Conservation (phyloP, 1,140 invertebrate genomes). For the Melipona quadrifasciata region DNA sequence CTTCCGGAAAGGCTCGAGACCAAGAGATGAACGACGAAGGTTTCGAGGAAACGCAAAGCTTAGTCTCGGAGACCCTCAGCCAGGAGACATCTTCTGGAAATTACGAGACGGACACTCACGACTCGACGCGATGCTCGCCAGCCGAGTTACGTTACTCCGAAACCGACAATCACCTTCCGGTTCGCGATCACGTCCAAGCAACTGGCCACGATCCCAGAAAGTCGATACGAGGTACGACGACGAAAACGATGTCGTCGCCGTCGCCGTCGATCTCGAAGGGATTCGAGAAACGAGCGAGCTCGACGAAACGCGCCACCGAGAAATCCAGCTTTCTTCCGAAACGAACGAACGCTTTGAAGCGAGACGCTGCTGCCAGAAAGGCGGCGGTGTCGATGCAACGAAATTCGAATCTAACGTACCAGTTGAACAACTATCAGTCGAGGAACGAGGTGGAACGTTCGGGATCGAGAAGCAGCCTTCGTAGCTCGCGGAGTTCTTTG, state of each 20-base stretch:
- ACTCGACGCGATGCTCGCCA: slow-evolving; percentile 78
- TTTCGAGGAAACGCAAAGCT: slow-evolving; percentile 93
- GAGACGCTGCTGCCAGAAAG: slow-evolving; percentile 66
- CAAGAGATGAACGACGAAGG: slow-evolving; percentile 92
- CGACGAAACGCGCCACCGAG: slow-evolving; percentile 33
- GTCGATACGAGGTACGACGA: slow-evolving; percentile 1
- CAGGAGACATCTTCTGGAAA: slow-evolving; percentile 90
- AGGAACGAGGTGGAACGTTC: slow-evolving; percentile 83
- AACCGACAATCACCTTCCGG: neutral
- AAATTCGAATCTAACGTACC: neutral
- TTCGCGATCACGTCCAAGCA: neutral
- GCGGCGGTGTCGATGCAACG: slow-evolving; percentile 56
- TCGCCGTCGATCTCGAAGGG: neutral
- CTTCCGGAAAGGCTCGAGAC: slow-evolving; percentile 80
- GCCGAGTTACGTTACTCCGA: slow-evolving; percentile 70
- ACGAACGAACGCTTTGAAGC: slow-evolving; percentile 68
- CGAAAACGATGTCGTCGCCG: neutral
- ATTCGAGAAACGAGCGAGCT: slow-evolving; percentile 40
- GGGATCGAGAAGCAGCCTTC: slow-evolving; percentile 87
- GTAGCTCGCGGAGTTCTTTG: slow-evolving; percentile 90
- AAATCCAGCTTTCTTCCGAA: slow-evolving; percentile 75
- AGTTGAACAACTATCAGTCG: slow-evolving; percentile 2
- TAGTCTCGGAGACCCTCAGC: slow-evolving; percentile 92
- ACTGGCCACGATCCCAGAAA: neutral
- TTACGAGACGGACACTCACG: slow-evolving; percentile 85